These are phyloP conservation scores for Sphenopsis melanotis DNA, from an alignment of 2,797 vertebrate species.

Conservation along the genomic window DNA sequence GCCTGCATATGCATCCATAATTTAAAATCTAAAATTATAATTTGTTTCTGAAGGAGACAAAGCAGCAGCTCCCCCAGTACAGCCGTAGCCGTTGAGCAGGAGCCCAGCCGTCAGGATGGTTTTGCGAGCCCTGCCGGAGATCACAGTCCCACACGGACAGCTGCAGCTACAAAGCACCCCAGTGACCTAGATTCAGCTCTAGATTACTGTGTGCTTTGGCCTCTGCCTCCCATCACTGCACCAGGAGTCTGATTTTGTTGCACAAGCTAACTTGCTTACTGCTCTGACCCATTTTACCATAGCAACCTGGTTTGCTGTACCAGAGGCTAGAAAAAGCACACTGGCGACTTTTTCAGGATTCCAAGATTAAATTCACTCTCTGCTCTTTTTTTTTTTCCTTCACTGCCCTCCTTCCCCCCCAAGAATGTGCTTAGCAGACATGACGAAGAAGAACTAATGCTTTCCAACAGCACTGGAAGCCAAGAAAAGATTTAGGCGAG, in stretches of 20 bases:
- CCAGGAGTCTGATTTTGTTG: constrained; percentile 74
- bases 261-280: constrained; percentile 75
- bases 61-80: constrained; percentile 17
- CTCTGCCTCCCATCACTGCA: constrained; percentile 57
- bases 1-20: constrained; percentile 32
- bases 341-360: constrained; percentile 66
- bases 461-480: constrained; percentile 34
- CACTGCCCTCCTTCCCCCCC: neutral
- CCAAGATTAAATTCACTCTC: constrained; percentile 65
- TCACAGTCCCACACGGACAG: constrained; percentile 67
- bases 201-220: constrained; percentile 78
- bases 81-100: constrained; percentile 5
- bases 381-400: constrained; percentile 17
- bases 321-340: constrained; percentile 44
- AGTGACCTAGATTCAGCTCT: constrained; percentile 85
- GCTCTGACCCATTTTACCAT: constrained; percentile 87
- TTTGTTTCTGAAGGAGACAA: constrained; percentile 50
- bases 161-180: constrained; percentile 81
- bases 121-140: constrained; percentile 63
- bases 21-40: constrained; percentile 56
- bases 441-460: constrained; percentile 6
- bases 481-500: constrained; percentile 31
- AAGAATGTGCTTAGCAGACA: constrained; percentile 35
- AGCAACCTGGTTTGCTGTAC: constrained; percentile 76
- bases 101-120: constrained; percentile 39